Conservation (phyloP, 2,888 invertebrate species). For the Leptarthrus brevirostris region DNA sequence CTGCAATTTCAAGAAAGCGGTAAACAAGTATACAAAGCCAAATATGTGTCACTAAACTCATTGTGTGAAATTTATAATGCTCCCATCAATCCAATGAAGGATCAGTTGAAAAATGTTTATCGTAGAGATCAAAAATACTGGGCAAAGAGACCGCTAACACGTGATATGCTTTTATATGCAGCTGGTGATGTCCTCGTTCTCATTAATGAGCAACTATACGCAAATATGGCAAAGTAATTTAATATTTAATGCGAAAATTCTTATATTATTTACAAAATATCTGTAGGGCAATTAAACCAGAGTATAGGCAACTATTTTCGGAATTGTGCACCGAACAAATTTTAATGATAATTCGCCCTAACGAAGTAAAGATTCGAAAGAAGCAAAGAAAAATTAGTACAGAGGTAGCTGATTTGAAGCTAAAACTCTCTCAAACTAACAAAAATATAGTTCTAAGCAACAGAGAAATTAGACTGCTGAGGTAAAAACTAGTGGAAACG, state of each 20-base stretch:
- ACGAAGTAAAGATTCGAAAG: constrained; percentile 86
- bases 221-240: constrained; percentile 74
- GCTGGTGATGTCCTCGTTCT: constrained; percentile 89
- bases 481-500: constrained; percentile 66
- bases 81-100: constrained; percentile 90
- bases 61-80: constrained; percentile 90
- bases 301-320: constrained; percentile 78
- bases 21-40: constrained; percentile 93
- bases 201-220: constrained; percentile 86
- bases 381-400: constrained; percentile 91
- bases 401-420: constrained; percentile 87
- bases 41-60: constrained; percentile 91
- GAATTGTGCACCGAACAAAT: constrained; percentile 91
- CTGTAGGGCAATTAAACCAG: constrained; percentile 76
- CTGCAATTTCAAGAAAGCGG: constrained; percentile 89
- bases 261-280: background rate
- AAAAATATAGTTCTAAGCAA: constrained; percentile 92
- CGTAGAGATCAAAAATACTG: constrained; percentile 87
- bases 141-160: constrained; percentile 87
- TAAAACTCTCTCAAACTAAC: constrained; percentile 82
- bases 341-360: constrained; percentile 85
- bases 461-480: constrained; percentile 86
- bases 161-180: constrained; percentile 92
- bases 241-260: no score
- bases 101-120: constrained; percentile 87